Evolutionary conservation across 64 coral and sea anemone species (phyloP).

Genomic region (Trachythela sp.): DNA sequence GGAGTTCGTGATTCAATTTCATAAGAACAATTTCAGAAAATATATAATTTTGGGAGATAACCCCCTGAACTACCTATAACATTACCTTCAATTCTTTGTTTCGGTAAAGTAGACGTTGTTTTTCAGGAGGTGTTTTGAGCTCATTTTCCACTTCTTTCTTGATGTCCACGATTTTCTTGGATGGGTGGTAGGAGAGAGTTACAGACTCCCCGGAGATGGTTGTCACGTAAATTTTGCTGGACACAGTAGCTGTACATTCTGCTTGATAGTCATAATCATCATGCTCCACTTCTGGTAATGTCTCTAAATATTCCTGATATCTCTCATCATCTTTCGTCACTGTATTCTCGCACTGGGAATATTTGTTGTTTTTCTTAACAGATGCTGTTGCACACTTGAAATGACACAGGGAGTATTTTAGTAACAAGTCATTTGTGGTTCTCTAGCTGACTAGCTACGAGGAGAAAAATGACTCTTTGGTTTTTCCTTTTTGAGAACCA

Average conservation of each 20-base stretch:
- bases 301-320: slow-evolving; percentile 15
- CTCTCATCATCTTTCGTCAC: neutral
- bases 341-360: neutral
- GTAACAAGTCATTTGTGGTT: no score
- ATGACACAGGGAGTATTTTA: neutral
- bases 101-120: neutral
- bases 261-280: neutral
- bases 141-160: neutral
- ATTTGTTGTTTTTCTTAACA: neutral
- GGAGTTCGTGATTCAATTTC: no score
- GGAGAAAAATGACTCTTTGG: no score
- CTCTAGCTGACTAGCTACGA: no score
- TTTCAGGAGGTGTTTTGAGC: neutral
- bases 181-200: neutral
- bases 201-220: neutral
- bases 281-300: neutral
- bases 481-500: no score
- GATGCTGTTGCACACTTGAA: neutral
- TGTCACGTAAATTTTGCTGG: neutral
- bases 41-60: no score
- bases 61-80: neutral
- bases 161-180: neutral
- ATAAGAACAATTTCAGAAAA: no score
- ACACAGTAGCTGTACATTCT: neutral
- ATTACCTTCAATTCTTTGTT: slow-evolving; percentile 11